These are phyloP conservation scores for Hyles lineata DNA, from an alignment of 2,888 invertebrate species.

Conservation along the genomic window DNA sequence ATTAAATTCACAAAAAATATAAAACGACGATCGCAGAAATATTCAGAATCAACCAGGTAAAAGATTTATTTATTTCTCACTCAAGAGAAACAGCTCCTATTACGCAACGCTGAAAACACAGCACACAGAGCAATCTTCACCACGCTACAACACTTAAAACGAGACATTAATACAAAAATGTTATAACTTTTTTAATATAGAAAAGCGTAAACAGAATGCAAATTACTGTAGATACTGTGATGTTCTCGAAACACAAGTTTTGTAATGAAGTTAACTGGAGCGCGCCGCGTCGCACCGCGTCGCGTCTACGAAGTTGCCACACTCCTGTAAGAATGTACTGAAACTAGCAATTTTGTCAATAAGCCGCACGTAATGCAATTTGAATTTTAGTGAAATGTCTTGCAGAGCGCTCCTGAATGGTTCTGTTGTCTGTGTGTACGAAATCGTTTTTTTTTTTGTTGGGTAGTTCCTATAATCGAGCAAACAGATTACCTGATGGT, in stretches of 20 bases:
- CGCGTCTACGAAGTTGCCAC: background rate
- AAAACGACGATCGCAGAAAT: too few species aligned
- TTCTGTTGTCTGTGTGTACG: background rate
- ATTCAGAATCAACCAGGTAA: too few species aligned
- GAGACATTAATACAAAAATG: background rate
- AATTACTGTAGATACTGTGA: background rate
- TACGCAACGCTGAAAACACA: background rate
- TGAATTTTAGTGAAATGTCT: background rate
- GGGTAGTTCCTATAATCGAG: too few species aligned
- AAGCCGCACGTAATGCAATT: background rate
- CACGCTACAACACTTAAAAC: background rate
- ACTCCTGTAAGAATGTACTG: background rate
- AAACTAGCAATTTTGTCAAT: constrained; percentile 4
- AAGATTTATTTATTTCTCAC: too few species aligned
- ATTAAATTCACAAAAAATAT: too few species aligned
- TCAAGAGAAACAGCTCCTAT: too few species aligned
- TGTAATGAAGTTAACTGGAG: background rate
- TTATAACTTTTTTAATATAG: background rate
- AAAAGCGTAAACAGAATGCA: background rate
- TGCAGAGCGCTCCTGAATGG: background rate
- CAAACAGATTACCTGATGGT: too few species aligned
- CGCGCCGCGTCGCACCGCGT: background rate
- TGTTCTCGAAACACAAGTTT: constrained; percentile 4
- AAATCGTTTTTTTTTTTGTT: background rate
- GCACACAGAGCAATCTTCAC: background rate